Evolutionary conservation across 2,797 vertebrate genomes (phyloP).

Genomic region (Gallinago stenura): DNA sequence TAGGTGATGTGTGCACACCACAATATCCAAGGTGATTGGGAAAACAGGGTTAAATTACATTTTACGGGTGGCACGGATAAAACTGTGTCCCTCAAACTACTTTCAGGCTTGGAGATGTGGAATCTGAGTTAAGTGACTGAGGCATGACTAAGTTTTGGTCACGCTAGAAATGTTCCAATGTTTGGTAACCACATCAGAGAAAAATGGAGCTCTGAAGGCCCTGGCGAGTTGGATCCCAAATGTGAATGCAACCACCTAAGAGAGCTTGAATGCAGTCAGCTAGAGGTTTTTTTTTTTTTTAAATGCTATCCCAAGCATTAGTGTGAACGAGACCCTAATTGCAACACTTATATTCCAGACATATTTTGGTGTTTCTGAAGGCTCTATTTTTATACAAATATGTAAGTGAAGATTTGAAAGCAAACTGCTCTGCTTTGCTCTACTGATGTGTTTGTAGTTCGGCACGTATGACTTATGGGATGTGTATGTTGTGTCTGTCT

Average conservation of each 20-base stretch:
- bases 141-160: slow-evolving; percentile 64
- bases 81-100: slow-evolving; percentile 32
- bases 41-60: background rate
- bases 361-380: background rate
- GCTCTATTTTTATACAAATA: background rate
- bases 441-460: background rate
- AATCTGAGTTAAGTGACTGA: slow-evolving; percentile 57
- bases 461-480: background rate
- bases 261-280: background rate
- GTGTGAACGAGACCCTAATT: background rate
- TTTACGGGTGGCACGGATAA: slow-evolving; percentile 11
- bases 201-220: slow-evolving; percentile 30
- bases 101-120: slow-evolving; percentile 41
- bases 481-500: background rate
- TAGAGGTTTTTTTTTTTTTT: background rate
- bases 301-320: background rate
- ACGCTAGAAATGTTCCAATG: slow-evolving; percentile 59
- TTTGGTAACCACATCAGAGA: slow-evolving; percentile 64
- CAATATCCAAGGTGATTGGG: background rate
- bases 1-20: background rate
- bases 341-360: background rate
- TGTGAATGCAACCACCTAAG: slow-evolving; percentile 50
- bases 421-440: background rate
- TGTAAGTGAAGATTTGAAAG: background rate
- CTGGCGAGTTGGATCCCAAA: background rate